Base-by-base conservation (phyloP, 2,888 invertebrate genomes). In the Platycnemis pennipes region DNA sequence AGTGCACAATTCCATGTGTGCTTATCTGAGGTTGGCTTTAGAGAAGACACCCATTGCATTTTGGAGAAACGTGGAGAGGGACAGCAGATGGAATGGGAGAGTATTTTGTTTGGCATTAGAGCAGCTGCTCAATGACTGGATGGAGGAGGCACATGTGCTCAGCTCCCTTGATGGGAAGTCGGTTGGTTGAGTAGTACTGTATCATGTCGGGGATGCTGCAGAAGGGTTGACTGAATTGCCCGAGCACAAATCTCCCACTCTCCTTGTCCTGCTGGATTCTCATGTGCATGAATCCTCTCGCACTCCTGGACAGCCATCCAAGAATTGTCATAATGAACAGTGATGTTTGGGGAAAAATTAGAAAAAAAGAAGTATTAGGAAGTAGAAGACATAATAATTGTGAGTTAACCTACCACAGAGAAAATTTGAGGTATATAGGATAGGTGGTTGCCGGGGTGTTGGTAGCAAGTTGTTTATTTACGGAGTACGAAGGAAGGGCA, bases 201-300 rank as follows among this genome's bases (percentile, higher is more conserved):
- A 99, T 98, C 98, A 99, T 98, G 96, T 99, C 98, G n/a, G 99
- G 99, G 95, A 99, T 99, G 94, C 98, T 98, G 91, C 98, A 98
- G 96, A 99, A 99, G 45, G 99, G 99, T 95, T 99, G 98, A 96
- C 99, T 98, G 96, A 99, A 99, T 96, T 98, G 98, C 8, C 99
- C 99, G 95, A 99, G 97, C 94, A 99, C 99, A 96, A 98, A 99
- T 94, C 98, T 98, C 94, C 98, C 98, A 26, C 97, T 97, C 94
- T 98, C 97, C 26, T 97, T 97, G 96, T 98, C 97, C 95, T 98
- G 98, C 96, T 98, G 98, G 95, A 99, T 99, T 95, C 99, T 98
- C 98, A 99, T 99, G 96, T 99, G 99, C 98, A 99, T 99, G 96
- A 99, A 99, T 94, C 99, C 99, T 96, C 98, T 98, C 94, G 99